Evolutionary conservation across 2,113 vertebrate species (phyloP), one percentile per base, ranked within the genome.

Genomic region (Mobula hypostoma): DNA sequence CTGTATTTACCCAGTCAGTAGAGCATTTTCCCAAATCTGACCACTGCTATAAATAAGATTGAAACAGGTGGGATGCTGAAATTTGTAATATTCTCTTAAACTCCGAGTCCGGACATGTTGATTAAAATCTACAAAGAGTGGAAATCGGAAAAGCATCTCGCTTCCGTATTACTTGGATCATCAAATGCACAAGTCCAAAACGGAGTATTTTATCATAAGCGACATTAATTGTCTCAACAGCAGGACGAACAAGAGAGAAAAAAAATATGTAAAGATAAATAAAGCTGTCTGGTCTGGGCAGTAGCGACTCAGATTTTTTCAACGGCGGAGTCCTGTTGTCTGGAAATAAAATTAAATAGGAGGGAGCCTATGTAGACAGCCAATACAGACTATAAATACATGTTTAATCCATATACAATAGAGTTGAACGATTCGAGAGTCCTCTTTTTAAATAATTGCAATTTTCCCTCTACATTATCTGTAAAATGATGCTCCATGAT

Each of bases 401-500:
- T 7, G n/a, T 78, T 94, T 14, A 93, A 78, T 77, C 72, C 76
- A 32, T 70, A 94, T 94, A 94, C 70, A 94, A 78, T 78, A 27
- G 93, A 29, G 40, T 36, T 4, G 29, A 94, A 96, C 95, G 95
- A 96, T 96, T 94, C 27, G 96, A 96, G 96, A 96, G 95, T 94
- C 95, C 96, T 48, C 48, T 97, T 96, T 95, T 94, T 77, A 27
- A 0, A 92, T 95, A 95, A 96, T 94, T 96, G 96, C 9, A 40
- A 96, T 97, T 97, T 94, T 92, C 48, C 90, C 48, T 68, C 36
- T 29, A 12, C 91, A 93, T 76, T 56, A 68, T 97, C 97, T 97
- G 96, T 98, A 98, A 98, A 97, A 97, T 97, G 96, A 97, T 97
- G 40, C 97, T 98, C 98, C 97, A 98, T 98, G 98, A 99, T 98